Percentiles rank a stretch among this genome's conserved stretches.
Conservation (phyloP, 2,888 invertebrate species). For the Drosophila subsilvestris region DNA sequence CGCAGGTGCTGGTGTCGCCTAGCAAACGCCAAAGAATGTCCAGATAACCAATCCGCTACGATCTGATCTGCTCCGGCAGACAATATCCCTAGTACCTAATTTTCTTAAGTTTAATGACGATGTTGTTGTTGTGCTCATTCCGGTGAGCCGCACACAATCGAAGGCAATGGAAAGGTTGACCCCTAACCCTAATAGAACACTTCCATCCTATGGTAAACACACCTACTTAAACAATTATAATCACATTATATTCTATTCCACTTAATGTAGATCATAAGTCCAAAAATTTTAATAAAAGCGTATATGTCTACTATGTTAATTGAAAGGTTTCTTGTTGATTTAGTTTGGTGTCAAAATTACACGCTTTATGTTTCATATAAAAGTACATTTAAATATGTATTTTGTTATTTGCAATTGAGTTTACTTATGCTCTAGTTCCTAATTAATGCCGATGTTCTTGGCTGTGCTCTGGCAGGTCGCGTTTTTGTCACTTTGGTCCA, state of each 20-base stretch:
- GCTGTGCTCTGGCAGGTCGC: not conserved
- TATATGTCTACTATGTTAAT: slow-evolving; percentile 6
- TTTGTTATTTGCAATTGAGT: slow-evolving; percentile 1
- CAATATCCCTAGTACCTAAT: slow-evolving; percentile 15
- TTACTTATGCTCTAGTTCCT: slow-evolving; percentile 31
- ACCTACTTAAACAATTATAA: slow-evolving; percentile 43
- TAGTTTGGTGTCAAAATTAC: not conserved
- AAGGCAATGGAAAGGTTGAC: slow-evolving; percentile 14
- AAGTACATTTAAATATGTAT: slow-evolving; percentile 22
- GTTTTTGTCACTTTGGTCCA: slow-evolving; percentile 85
- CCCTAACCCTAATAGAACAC: not conserved
- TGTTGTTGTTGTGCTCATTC: not conserved
- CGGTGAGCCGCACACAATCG: slow-evolving; percentile 11
- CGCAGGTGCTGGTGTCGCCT: slow-evolving; percentile 81
- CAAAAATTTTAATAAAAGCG: slow-evolving; percentile 42
- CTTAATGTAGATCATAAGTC: slow-evolving; percentile 44
- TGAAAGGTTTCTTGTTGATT: not conserved
- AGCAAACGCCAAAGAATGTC: slow-evolving; percentile 75
- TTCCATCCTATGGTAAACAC: slow-evolving; percentile 1
- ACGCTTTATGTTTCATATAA: slow-evolving; percentile 6
- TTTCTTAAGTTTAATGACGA: slow-evolving; percentile 19
- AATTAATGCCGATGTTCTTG: slow-evolving; percentile 17
- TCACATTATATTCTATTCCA: slow-evolving; percentile 39
- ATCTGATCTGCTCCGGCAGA: not conserved
- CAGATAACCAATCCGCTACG: slow-evolving; percentile 51